Conservation (phyloP, 2,113 vertebrate genomes). For the Carlito syrichta region DNA sequence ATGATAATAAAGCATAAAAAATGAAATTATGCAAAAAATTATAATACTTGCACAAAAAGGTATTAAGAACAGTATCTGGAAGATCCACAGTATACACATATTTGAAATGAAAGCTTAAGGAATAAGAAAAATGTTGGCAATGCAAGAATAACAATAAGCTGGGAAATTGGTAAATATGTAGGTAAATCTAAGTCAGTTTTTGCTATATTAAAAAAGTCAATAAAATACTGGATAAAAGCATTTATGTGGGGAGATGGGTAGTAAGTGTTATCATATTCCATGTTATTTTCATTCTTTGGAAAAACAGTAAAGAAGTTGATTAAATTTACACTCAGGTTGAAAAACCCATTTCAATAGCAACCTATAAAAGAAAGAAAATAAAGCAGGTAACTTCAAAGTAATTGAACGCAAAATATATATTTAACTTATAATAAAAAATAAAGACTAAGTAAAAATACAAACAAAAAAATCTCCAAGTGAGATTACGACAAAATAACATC, state of each 20-base stretch:
- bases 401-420: not conserved
- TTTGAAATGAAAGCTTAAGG: not conserved
- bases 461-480: not conserved
- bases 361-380: not conserved
- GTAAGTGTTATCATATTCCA: not conserved
- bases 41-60: not conserved
- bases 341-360: not conserved
- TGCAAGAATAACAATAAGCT: not conserved
- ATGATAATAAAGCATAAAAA: not conserved
- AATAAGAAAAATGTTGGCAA: not conserved
- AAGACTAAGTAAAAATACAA: not conserved
- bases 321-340: not conserved
- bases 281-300: not conserved
- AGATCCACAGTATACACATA: not conserved
- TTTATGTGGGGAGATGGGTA: not conserved
- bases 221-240: not conserved
- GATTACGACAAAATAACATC: not conserved
- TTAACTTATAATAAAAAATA: not conserved
- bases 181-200: not conserved
- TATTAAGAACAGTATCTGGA: not conserved
- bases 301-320: not conserved
- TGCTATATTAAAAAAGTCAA: not conserved
- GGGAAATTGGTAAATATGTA: not conserved
- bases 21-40: not conserved
- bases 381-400: not conserved